phyloP scores from a whole-genome alignment of 2,888 invertebrate genomes.

The Melitaea athalia region DNA sequence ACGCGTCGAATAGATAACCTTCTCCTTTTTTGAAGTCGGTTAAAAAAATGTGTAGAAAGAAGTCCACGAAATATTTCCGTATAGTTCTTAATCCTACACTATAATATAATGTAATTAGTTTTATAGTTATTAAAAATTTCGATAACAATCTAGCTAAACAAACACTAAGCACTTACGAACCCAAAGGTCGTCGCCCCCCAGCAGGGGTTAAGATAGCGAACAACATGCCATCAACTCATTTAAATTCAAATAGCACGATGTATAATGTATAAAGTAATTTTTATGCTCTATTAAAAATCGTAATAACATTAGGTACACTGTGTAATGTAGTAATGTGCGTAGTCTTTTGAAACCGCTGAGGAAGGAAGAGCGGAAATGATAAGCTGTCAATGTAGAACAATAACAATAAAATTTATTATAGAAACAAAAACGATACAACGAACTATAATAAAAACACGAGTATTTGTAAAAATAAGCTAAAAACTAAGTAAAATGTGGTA shows the following conservation, averaged over 20 bases:
- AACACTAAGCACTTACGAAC: slow-evolving; percentile 19
- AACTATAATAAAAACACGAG: background rate
- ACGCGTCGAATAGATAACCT: too few relatives aligned
- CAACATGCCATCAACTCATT: slow-evolving; percentile 32
- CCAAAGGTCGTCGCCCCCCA: slow-evolving; percentile 46
- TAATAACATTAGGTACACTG: background rate
- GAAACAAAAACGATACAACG: background rate
- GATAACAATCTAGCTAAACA: slow-evolving; percentile 5
- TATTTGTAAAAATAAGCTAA: background rate
- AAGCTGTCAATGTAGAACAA: background rate
- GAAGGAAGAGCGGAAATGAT: background rate
- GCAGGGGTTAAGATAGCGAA: slow-evolving; percentile 45
- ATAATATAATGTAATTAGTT: background rate
- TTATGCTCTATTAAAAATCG: background rate
- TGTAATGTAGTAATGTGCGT: background rate
- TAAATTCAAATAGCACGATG: slow-evolving; percentile 20
- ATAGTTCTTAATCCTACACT: too few relatives aligned
- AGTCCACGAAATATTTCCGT: too few relatives aligned
- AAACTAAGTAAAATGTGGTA: too few relatives aligned
- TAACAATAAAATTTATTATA: background rate
- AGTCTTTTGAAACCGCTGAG: background rate
- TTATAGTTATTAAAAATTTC: background rate
- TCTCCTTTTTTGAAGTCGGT: too few relatives aligned
- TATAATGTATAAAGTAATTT: slow-evolving; percentile 7
- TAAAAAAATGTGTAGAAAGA: too few relatives aligned